Evolutionary conservation across 2,797 vertebrate species (phyloP).

Genomic region (Schizothorax lantsangensis): DNA sequence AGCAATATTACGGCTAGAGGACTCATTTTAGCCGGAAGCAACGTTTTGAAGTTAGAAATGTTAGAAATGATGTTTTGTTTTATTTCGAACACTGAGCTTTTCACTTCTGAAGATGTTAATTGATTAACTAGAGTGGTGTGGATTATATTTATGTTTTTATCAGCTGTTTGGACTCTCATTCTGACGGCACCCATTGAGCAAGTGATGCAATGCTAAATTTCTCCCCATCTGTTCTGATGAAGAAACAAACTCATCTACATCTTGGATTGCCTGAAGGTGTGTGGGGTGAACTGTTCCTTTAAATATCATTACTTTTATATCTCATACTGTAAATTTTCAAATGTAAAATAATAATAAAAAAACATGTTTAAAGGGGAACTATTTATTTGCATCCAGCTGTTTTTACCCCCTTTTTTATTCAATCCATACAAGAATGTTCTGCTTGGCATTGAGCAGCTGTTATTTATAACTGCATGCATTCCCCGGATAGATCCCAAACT

Average conservation of each 20-base stretch:
- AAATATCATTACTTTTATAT: background rate
- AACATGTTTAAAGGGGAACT: background rate
- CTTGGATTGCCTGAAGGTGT: background rate
- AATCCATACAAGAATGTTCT: conserved; percentile 45
- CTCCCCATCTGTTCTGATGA: background rate
- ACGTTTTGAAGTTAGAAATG: background rate
- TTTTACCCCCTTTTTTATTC: background rate
- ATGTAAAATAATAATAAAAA: background rate
- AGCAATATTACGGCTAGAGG: too few species aligned
- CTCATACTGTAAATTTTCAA: background rate
- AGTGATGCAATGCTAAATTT: background rate
- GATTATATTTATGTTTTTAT: background rate
- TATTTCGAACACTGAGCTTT: too few species aligned
- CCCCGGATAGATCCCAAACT: conserved; percentile 28
- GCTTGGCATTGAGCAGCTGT: conserved; percentile 48
- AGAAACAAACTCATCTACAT: background rate
- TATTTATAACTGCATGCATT: conserved; percentile 48
- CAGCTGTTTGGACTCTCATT: background rate
- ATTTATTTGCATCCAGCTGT: background rate
- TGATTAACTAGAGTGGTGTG: background rate
- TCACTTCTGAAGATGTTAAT: too few species aligned
- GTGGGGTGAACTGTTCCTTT: background rate
- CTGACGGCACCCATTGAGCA: background rate
- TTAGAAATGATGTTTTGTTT: background rate
- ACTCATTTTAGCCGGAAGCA: too few species aligned